Evolutionary conservation across 2,797 vertebrate genomes (phyloP), one percentile per base, ranked within the genome.

Genomic region (Karalla daura): DNA sequence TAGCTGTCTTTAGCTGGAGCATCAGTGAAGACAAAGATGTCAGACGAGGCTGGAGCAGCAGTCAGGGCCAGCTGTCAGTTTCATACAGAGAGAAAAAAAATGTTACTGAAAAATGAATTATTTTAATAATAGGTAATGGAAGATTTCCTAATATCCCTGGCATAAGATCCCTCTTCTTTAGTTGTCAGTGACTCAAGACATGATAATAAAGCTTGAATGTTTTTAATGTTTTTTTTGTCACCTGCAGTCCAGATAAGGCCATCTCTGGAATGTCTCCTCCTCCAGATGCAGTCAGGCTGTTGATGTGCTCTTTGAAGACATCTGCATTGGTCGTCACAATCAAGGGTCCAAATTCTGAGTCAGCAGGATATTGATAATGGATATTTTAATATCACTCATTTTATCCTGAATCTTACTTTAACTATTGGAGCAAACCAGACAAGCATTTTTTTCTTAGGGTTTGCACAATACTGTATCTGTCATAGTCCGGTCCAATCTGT

Each of bases 21-120:
- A 9, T 94, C 93, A 12, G 92, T 93, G 78, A 94, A 93, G 71
- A 94, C 53, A 71, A 92, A 93, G 71, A 94, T 92, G 54, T 90
- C 79, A 56, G 92, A 91, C 14, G 78, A 89, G 2, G 85, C 47
- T 1, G 91, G 92, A 17, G 90, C 91, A 14, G 70, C 77, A 1
- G 81, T 90, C 60, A 94, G 47, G 1, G 91, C 91, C 28, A 93
- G 83, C 92, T 93, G 50, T 21, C 18, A 49, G 4, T 9, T 17
- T n/a, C n/a, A n/a, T n/a, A n/a, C 11, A 35, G 14, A 35, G 11
- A 13, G 4, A 10, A 35, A 13, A 5, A 7, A 21, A 30, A 21
- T 14, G 33, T 11, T 2, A 21, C 11, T 30, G 23, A n/a, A n/a
- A n/a, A n/a, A n/a, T n/a, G n/a, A n/a, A n/a, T n/a, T n/a, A n/a